Conservation (phyloP, 1,140 invertebrate genomes). For the Trichonephila clavata region DNA sequence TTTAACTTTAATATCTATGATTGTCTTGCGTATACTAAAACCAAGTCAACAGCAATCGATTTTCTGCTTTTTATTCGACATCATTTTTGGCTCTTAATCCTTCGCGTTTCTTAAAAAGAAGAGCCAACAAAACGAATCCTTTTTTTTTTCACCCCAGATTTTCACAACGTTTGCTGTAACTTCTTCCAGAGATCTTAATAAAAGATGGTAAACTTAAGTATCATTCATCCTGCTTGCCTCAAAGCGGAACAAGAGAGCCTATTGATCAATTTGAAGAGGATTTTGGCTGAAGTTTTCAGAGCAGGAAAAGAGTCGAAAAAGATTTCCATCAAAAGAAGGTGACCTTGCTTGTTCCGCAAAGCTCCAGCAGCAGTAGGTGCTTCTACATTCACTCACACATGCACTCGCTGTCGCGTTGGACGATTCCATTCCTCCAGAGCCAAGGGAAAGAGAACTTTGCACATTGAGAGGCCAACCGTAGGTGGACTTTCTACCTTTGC, state of each 20-base stretch:
- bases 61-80: no score
- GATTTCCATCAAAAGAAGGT: conserved; percentile 34
- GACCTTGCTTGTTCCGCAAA: conserved; percentile 29
- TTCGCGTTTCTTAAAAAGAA: background rate
- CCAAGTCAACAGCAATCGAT: no score
- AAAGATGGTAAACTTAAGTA: background rate
- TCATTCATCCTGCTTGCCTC: conserved; percentile 12
- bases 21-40: no score
- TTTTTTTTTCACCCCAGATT: background rate
- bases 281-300: conserved; percentile 16
- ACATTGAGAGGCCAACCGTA: background rate
- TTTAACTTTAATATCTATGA: no score
- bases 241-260: conserved; percentile 24
- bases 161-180: background rate
- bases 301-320: background rate
- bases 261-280: conserved; percentile 22
- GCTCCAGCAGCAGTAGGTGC: background rate
- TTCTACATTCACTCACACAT: conserved; percentile 20
- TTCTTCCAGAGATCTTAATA: background rate
- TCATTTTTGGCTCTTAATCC: background rate
- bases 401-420: background rate
- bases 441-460: background rate
- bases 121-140: background rate
- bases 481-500: conserved; percentile 29
- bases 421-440: background rate